Conservation (phyloP, 2,888 invertebrate species). For the Teleogryllus oceanicus region DNA sequence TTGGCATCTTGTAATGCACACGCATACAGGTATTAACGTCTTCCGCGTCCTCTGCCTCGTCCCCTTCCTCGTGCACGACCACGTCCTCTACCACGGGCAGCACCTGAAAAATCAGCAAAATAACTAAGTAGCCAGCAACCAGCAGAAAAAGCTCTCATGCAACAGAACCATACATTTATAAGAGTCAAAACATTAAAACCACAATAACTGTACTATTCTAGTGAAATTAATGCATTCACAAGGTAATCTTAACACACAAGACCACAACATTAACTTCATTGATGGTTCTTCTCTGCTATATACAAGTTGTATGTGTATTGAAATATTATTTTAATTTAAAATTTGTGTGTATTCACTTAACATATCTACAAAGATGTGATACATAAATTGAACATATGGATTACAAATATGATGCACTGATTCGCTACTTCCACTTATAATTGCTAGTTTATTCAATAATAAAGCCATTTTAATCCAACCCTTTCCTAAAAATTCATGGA, state of each 20-base stretch:
- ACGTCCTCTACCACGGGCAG: conserved; percentile 52
- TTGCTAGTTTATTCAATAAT: background rate
- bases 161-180: background rate
- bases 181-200: conserved; percentile 24
- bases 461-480: background rate
- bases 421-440: background rate
- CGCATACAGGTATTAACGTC: conserved; percentile 44
- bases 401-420: too few species aligned
- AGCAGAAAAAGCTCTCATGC: too few species aligned
- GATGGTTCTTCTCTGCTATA: too few species aligned
- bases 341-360: too few species aligned
- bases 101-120: conserved; percentile 35
- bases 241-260: too few species aligned
- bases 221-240: background rate
- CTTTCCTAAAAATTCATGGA: background rate
- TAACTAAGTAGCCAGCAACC: too few species aligned
- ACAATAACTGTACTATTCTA: background rate
- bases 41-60: conserved; percentile 65
- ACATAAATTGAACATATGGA: too few species aligned
- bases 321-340: too few species aligned
- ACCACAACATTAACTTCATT: too few species aligned
- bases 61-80: conserved; percentile 69
- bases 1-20: too few species aligned
- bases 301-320: too few species aligned
- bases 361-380: too few species aligned